A percentile compares a stretch with the other conserved stretches of the same genome.
These are phyloP conservation scores for Alsophila aescularia DNA, from an alignment of 2,888 invertebrate species.

Conservation along the genomic window DNA sequence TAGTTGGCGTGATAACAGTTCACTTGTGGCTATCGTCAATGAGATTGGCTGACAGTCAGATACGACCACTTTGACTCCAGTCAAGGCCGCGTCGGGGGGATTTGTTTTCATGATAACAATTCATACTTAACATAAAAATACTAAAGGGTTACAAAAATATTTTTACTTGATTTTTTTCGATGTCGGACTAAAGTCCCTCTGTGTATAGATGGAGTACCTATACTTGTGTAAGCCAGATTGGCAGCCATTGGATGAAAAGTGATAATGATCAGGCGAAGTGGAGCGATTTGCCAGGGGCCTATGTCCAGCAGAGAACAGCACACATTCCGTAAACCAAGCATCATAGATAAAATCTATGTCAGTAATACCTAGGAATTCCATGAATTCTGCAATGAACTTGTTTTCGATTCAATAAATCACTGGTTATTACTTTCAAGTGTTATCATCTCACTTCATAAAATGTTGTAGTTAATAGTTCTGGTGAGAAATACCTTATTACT, in stretches of 20 bases:
- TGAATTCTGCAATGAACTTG: neutral
- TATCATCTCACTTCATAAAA: conserved; percentile 8
- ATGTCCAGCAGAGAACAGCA: no score
- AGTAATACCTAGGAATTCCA: neutral
- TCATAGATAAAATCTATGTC: neutral
- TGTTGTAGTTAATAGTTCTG: neutral
- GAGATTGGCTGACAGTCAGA: neutral
- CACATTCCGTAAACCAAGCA: no score
- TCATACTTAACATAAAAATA: no score
- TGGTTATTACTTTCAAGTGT: conserved; percentile 5
- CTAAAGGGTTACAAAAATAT: no score
- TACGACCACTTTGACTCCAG: neutral
- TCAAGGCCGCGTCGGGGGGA: neutral
- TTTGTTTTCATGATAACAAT: neutral
- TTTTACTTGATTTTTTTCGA: no score
- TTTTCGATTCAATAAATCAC: conserved; percentile 1
- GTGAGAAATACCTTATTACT: conserved; percentile 5
- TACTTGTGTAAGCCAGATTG: no score
- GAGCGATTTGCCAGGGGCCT: no score
- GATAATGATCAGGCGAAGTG: no score
- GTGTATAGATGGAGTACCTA: no score
- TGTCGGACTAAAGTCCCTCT: no score
- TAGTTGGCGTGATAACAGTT: conserved; percentile 2
- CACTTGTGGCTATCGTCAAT: conserved; percentile 11
- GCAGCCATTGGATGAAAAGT: no score